Base-by-base conservation (phyloP, 1,140 invertebrate species). In the Helicoverpa armigera region DNA sequence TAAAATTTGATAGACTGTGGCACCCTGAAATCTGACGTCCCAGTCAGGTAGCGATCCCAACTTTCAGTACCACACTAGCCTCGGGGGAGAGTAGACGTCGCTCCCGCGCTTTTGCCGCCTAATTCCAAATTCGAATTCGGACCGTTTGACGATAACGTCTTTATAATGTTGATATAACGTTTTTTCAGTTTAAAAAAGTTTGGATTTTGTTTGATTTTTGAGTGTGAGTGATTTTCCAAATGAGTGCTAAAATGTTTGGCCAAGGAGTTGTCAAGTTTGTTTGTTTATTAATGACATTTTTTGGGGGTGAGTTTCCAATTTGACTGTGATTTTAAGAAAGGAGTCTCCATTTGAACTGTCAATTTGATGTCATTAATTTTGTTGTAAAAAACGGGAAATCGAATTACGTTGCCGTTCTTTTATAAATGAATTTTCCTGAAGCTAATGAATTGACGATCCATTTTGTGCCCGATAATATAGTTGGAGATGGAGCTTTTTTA, bases 291-390 rank as follows among this genome's bases (percentile, higher is more conserved):
- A 58, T 84, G 67, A 74, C 81, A 48, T 78, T 82, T 60, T 78
- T 82, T 9, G 80, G 69, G 67, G 83, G 83, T 84, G 69, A 82
- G 83, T 81, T 77, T 60, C 16, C 35, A 60, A 65, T 65, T 77
- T 78, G 0, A 53, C 14, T 67, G 50, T n/a, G 23, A 67, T 54
- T 78, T 74, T 69, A 48, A 50, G 43, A 50, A 67, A 67, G 56
- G 53, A 63, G 51, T 78, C 16, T 67, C 18, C 14, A 43, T n/a
- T 53, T 67, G 56, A 48, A 74, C 43, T 74, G 72, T 11, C 54
- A 74, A 56, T 74, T 74, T 74, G 72, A 51, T 74, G 23, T 65
- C 60, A 65, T 77, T 77, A 77, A 77, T 63, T 77, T 63, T 65
- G 50, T 77, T 77, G 35, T 74, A 29, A 16, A 51, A 74, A 58